Evolutionary conservation across 2,888 invertebrate species (phyloP).

Genomic region (Rambutsinella grinnellia): DNA sequence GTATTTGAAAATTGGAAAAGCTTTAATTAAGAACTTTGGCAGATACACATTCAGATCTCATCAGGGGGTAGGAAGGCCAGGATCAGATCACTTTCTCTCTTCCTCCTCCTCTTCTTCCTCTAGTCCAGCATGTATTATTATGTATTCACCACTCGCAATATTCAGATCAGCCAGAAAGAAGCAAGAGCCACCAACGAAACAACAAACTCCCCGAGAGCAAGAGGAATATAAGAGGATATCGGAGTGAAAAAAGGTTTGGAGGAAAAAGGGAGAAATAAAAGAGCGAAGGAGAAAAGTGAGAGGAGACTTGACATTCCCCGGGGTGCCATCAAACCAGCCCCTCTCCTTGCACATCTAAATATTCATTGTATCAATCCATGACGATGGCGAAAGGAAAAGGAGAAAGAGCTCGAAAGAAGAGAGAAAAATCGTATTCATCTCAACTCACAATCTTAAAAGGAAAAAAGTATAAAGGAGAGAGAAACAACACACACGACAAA

Average conservation of each 20-base stretch:
- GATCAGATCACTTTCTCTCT: conserved; percentile 32
- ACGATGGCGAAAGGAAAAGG: conserved; percentile 20
- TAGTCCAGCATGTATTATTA: conserved; percentile 10
- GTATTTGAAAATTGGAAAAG: conserved; percentile 62
- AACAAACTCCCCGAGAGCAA: conserved; percentile 7
- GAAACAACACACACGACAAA: background rate
- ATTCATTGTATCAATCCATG: conserved; percentile 64
- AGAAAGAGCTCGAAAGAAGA: background rate
- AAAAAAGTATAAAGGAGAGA: no score
- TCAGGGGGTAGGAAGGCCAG: conserved; percentile 61
- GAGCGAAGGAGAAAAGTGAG: conserved; percentile 48
- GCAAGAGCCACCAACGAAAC: background rate
- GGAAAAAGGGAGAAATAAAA: conserved; percentile 9
- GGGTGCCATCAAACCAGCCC: conserved; percentile 65
- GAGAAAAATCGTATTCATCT: conserved; percentile 7
- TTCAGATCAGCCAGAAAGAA: conserved; percentile 57
- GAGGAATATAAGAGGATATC: background rate
- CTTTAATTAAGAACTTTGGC: conserved; percentile 66
- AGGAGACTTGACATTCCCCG: conserved; percentile 58
- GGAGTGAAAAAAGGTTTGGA: background rate
- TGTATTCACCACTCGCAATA: conserved; percentile 28
- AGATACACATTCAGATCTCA: conserved; percentile 65
- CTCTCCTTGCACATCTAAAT: conserved; percentile 63
- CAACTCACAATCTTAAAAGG: no score
- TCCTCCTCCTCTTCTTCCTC: conserved; percentile 14